Evolutionary conservation across 2,888 invertebrate species (phyloP), one percentile per base, ranked within the genome.

Genomic region (Chrysina gloriosa): DNA sequence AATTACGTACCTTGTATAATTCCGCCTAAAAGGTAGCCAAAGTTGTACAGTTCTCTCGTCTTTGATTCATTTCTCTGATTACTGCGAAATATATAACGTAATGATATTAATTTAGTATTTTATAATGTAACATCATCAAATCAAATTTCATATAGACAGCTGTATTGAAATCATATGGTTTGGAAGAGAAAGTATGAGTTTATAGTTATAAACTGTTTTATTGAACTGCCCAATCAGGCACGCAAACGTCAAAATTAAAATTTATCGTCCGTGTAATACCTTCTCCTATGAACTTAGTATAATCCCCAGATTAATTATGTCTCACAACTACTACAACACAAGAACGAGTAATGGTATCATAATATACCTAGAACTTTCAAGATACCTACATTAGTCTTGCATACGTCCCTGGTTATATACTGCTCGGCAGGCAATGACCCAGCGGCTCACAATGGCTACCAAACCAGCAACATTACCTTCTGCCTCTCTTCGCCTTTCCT

Each of bases 401-500:
- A 67, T 72, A 70, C 69, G 74, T 72, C 74, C 72, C 74, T 75
- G 75, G 73, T 64, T 69, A 58, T 70, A 73, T 29, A 52, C 31
- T 52, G 31, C 52, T 52, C 72, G 69, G 75, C 78, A 78, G 78
- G 75, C 78, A 78, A 74, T 77, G 78, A 78, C 78, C 78, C 74
- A 77, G 68, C 61, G 27, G 52, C 77, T 73, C 71, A 75, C 76
- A 76, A 77, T 75, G 73, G 74, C 75, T 74, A 76, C 76, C 75
- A 75, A 76, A 77, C 76, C 75, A 75, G 75, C 77, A 75, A 73
- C 74, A 75, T 75, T 76, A 73, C 73, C 72, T 73, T 73, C 31
- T 52, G 11, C 52, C 52, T 52, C 52, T 31, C 52, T 52, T 52
- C 52, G 19, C 19, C 52, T 52, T 52, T 31, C 19, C 31, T 21